Evolutionary conservation across 2,888 invertebrate genomes (phyloP).

Genomic region (Cheilosia vulpina): DNA sequence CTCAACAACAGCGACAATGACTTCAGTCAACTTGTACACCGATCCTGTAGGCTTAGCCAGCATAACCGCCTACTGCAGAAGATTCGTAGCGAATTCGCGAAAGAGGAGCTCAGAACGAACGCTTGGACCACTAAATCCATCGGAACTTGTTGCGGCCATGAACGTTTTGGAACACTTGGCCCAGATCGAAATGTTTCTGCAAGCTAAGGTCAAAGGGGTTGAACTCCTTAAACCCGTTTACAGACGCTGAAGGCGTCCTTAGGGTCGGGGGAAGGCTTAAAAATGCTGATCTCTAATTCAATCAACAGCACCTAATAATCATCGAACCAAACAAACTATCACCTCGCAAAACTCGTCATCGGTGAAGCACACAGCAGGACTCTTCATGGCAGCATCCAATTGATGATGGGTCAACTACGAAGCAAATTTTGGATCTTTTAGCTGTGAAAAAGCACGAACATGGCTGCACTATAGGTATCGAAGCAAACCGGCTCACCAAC

Average conservation of each 20-base stretch:
- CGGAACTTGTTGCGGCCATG: not conserved
- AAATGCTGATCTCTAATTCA: not conserved
- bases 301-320: not conserved
- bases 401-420: no score
- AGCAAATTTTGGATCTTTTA: no score
- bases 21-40: not conserved
- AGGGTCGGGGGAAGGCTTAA: not conserved
- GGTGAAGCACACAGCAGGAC: not conserved
- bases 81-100: slow-evolving; percentile 12
- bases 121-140: not conserved
- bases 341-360: not conserved
- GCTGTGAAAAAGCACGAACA: no score
- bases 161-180: not conserved
- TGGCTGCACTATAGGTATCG: no score
- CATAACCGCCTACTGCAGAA: slow-evolving; percentile 12
- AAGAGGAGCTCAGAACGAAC: not conserved
- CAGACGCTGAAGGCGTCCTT: not conserved
- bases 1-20: not conserved
- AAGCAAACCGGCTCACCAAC: no score
- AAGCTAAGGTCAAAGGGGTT: not conserved
- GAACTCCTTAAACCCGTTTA: slow-evolving; percentile 8
- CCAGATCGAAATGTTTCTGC: not conserved
- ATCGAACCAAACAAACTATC: not conserved
- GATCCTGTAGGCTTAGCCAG: not conserved
- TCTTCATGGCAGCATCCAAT: slow-evolving; percentile 3